Base-by-base conservation (phyloP, 2,797 vertebrate genomes). In the Gadopsis bispinosus region DNA sequence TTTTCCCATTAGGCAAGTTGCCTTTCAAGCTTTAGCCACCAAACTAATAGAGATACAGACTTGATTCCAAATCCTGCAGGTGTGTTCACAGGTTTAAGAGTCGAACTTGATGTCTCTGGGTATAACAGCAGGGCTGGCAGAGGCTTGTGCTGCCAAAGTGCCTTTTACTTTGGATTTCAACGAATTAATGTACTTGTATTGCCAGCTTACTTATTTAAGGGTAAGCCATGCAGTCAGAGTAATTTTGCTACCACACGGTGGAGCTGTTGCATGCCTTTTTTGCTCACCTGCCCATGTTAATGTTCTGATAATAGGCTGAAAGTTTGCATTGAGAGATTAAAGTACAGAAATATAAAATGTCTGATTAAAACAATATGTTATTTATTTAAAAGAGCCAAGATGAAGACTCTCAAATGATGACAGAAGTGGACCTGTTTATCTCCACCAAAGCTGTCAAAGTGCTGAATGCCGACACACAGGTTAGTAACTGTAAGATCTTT, bases 391-490 rank as follows among this genome's bases (percentile, higher is more conserved):
- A 98, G 97, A 96, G 95, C 75, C 96, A 97, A 8, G 97, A 99
- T 73, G 97, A 96, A 77, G 97, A 98, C 31, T 94, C 95, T 73
- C 97, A 97, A 84, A 96, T 96, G 35, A 93, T 98, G 92, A 97
- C 97, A 2, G 98, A 99, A 83, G 95, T 96, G 68, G 95, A 96
- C 70, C 88, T 96, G 56, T 96, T 95, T 73, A 96, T 96, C 87
- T 96, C 98, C 66, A 99, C 98, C 1, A 98, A 99, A 92, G 97
- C 97, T 87, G 99, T 99, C 85, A 99, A 99, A 94, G 98, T 99
- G 84, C 92, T 99, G 85, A 99, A 99, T 76, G 98, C 97, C 19
- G 98, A 99, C 92, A 97, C 98, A 3, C 98, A 94, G 91, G 92
- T 94, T 16, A 71, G 90, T 68, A 55, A 78, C 61, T 73, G 33